phyloP scores from a whole-genome alignment of 1,140 invertebrate species.

The Aphelinus certus region DNA sequence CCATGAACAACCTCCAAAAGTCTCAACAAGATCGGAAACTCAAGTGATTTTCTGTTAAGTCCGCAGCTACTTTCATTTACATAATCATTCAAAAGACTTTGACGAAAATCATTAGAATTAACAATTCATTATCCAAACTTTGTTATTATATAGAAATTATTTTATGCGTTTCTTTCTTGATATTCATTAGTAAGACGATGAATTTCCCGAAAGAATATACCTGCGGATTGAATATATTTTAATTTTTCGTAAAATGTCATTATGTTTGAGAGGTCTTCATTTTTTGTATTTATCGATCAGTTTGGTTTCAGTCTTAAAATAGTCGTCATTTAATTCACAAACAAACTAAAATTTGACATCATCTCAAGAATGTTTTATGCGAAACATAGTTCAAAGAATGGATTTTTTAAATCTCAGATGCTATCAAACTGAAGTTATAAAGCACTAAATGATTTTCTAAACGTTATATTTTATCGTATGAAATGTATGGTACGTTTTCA shows the following conservation, averaged over 20 bases:
- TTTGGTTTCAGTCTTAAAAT: too few relatives aligned
- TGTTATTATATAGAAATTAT: background rate
- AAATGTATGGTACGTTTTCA: constrained; percentile 37
- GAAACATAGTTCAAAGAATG: background rate
- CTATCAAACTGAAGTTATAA: background rate
- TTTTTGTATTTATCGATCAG: background rate
- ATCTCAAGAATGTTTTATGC: background rate
- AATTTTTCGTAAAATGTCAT: constrained; percentile 4
- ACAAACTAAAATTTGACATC: constrained; percentile 1
- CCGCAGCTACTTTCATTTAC: constrained; percentile 11
- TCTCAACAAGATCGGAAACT: too few relatives aligned
- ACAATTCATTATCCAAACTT: constrained; percentile 14
- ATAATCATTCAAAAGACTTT: constrained; percentile 8
- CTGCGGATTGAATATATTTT: too few relatives aligned
- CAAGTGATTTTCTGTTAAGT: background rate
- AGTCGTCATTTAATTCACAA: background rate
- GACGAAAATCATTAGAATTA: constrained; percentile 19
- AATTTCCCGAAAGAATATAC: constrained; percentile 2
- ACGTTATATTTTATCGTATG: background rate
- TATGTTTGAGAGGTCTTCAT: background rate
- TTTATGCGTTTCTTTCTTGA: constrained; percentile 4
- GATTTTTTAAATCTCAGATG: background rate
- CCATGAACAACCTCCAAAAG: too few relatives aligned
- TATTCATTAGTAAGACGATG: constrained; percentile 15
- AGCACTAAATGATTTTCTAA: constrained; percentile 13